Base-by-base conservation (phyloP, 2,888 invertebrate species). In the Pachliopta kotzebuea region DNA sequence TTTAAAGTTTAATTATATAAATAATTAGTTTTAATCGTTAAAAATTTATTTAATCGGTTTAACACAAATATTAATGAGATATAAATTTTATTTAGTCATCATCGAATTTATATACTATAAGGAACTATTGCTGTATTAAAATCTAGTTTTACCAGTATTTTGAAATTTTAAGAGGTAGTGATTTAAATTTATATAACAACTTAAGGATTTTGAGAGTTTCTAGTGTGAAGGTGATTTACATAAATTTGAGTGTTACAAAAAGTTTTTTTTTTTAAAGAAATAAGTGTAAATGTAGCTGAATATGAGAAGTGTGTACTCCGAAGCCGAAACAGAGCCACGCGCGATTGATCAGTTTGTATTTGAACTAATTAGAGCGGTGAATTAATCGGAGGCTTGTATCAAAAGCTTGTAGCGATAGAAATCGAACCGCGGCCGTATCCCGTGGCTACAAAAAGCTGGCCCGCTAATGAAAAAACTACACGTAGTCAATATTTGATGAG, bases 401-500 rank as follows among this genome's bases (percentile, higher is more conserved):
- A 85, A 85, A 83, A 76, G 63, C 49, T n/a, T 23, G 82, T 78
- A 80, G 69, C 69, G 80, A 80, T 82, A 84, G 80, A 81, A 82
- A 84, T 83, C 80, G 84, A 83, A 78, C 74, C 72, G 75, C 75
- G 76, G 76, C 81, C 72, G 80, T 76, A 78, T 75, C 75, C 26
- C 76, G 74, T 74, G 76, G 80, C 77, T 80, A 84, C 84, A 87
- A 88, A 90, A 90, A 84, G 78, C 77, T 75, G 76, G 80, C 9
- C 81, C 84, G 86, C 80, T 89, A 89, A 88, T 90, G 87, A 88
- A 90, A 90, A 90, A 89, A 89, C 88, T 88, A 90, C 88, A 89
- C 79, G 85, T 85, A 86, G 86, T 88, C 90, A 90, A 90, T 91
- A 90, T 90, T 89, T 91, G 90, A 91, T 90, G 90, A 90, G 90